Conservation (phyloP, 2,888 invertebrate genomes). For the Penaeus monodon region DNA sequence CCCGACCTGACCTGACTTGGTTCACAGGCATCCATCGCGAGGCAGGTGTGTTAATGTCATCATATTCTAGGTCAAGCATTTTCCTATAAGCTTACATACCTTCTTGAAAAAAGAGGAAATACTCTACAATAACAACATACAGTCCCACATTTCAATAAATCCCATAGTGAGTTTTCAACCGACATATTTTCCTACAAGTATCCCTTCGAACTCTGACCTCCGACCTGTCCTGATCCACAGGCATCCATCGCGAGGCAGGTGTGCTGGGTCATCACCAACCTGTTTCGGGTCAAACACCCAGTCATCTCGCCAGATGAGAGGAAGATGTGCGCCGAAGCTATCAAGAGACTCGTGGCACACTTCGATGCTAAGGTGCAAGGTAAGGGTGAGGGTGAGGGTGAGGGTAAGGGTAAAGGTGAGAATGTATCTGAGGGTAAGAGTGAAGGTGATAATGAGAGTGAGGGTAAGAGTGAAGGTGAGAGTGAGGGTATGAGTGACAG, state of each 20-base stretch:
- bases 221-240: background rate
- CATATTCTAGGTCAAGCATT: slow-evolving; percentile 46
- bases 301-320: slow-evolving; percentile 6
- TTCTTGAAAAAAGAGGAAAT: no score
- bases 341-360: slow-evolving; percentile 23
- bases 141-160: no score
- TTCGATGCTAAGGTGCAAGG: slow-evolving; percentile 45
- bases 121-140: no score
- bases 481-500: no score
- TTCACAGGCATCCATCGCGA: slow-evolving; percentile 5
- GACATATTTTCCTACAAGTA: no score
- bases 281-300: slow-evolving; percentile 42
- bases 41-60: slow-evolving; percentile 58
- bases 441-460: no score
- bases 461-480: no score
- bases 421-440: no score
- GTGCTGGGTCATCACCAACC: slow-evolving; percentile 60
- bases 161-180: no score
- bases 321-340: slow-evolving; percentile 30
- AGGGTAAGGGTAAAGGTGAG: no score
- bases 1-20: background rate
- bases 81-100: no score
- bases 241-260: slow-evolving; percentile 38
- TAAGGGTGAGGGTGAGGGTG: background rate
- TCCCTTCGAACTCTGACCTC: no score